Evolutionary conservation across 1,140 invertebrate species (phyloP).

Genomic region (Pseudomyrmex dendroicus): DNA sequence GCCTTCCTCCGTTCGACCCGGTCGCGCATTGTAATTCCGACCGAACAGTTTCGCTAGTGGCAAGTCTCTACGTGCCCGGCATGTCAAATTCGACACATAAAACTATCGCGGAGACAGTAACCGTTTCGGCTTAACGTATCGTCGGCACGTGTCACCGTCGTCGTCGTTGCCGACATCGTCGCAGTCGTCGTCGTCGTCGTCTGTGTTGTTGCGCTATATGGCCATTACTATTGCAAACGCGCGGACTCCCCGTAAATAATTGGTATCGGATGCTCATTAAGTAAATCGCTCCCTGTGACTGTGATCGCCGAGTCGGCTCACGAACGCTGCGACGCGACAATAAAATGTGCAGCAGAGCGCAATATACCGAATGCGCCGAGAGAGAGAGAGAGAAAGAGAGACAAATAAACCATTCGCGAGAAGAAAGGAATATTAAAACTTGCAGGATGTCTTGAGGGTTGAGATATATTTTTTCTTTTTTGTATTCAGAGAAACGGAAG

Average conservation of each 20-base stretch:
- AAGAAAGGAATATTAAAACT: not conserved
- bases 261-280: slow-evolving; percentile 80
- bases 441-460: not conserved
- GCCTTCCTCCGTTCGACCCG: slow-evolving; percentile 67
- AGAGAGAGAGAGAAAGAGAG: slow-evolving; percentile 4
- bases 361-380: slow-evolving; percentile 1
- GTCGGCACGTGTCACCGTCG: slow-evolving; percentile 80
- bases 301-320: slow-evolving; percentile 51
- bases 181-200: slow-evolving; percentile 56
- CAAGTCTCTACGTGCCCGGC: slow-evolving; percentile 83
- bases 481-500: too few relatives aligned
- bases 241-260: slow-evolving; percentile 71
- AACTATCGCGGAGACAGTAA: slow-evolving; percentile 82
- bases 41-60: slow-evolving; percentile 84
- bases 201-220: not conserved
- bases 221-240: slow-evolving; percentile 68
- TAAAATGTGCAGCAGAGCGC: slow-evolving; percentile 36
- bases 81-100: slow-evolving; percentile 85
- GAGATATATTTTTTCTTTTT: not conserved
- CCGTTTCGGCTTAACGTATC: slow-evolving; percentile 82
- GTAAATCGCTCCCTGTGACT: slow-evolving; percentile 61
- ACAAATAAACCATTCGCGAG: slow-evolving; percentile 6
- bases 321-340: slow-evolving; percentile 30
- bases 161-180: slow-evolving; percentile 68
- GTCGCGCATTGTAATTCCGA: slow-evolving; percentile 84